Evolutionary conservation across 2,797 vertebrate species (phyloP), one percentile per base, ranked within the genome.

Genomic region (Pseudochromis fuscus): DNA sequence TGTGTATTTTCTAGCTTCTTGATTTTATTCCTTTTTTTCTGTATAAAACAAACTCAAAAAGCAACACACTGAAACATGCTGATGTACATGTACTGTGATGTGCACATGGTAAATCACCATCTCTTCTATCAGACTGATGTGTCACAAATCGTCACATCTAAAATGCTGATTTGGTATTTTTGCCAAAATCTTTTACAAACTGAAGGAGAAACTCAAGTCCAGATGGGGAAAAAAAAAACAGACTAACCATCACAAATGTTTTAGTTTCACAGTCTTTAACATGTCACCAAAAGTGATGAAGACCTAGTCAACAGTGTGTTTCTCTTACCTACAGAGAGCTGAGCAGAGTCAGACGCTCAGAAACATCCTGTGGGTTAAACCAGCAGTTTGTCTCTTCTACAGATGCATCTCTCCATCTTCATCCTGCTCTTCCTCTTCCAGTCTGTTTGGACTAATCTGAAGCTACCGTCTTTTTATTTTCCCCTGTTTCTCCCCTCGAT

Each of bases 321-420:
- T 56, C 40, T 50, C 51, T 45, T 19, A 73, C 69, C 50, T 8
- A 33, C 50, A 25, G 7, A 31, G 16, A 55, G 25, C 1, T 28
- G 31, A 46, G 13, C 23, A 12, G 44, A 18, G 52, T 30, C 63
- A 16, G 71, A 53, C 12, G 18, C 38, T 49, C 3, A 38, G 3
- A 55, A 50, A 18, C 25, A 40, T 30, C 35, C 24, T 40, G 15
- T n/a, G 38, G 16, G 4, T 27, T 25, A 19, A 40, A 33, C 7
- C 10, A 1, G 21, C 35, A 37, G 9, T 44, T 65, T 3, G 37
- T 28, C 49, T 57, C 19, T 38, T 57, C 25, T 28, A 5, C n/a
- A 19, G 15, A 25, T n/a, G 21, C 4, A 4, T 58, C 24, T 45
- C 52, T 52, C 21, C 5, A 30, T 51, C 58, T 13, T 51, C 58